Percentiles rank a stretch among this genome's conserved stretches.
Evolutionary conservation across 1,140 invertebrate species (phyloP).

Genomic region (Harlomillsia oculata): DNA sequence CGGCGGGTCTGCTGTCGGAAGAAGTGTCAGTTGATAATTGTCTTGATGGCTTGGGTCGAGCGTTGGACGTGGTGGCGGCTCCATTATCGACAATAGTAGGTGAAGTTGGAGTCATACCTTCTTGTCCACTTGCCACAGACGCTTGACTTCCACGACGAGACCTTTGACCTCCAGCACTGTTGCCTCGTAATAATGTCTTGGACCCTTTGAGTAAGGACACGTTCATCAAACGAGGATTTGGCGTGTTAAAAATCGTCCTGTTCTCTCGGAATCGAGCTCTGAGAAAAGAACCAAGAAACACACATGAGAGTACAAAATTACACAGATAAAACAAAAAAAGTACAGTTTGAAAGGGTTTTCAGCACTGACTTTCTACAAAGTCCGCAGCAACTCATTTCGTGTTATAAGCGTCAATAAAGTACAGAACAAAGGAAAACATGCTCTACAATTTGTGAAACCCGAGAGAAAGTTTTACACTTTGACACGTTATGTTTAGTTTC

Average conservation of each 20-base stretch:
- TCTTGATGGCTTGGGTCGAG: constrained; percentile 17
- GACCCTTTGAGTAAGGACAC: constrained; percentile 35
- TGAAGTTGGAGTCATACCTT: neutral
- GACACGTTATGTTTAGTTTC: no score
- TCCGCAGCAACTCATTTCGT: no score
- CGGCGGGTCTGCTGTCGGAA: constrained; percentile 16
- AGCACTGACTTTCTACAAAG: no score
- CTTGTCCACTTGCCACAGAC: constrained; percentile 10
- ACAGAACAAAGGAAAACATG: no score
- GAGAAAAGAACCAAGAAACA: no score
- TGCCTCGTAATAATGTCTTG: constrained; percentile 32
- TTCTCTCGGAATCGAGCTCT: constrained; percentile 85
- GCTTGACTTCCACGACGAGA: constrained; percentile 28
- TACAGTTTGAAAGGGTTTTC: no score
- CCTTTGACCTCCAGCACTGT: constrained; percentile 21
- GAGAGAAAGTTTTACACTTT: no score
- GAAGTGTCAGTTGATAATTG: constrained; percentile 19
- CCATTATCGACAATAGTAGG: constrained; percentile 1
- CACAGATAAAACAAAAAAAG: no score
- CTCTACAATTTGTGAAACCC: no score
- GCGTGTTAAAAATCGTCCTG: constrained; percentile 84
- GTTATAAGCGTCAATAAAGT: no score
- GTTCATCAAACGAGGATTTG: constrained; percentile 55
- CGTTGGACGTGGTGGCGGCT: constrained; percentile 5
- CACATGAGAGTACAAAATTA: no score